These are phyloP conservation scores for Cathartes aura DNA, from an alignment of 2,113 vertebrate species.

Conservation along the genomic window DNA sequence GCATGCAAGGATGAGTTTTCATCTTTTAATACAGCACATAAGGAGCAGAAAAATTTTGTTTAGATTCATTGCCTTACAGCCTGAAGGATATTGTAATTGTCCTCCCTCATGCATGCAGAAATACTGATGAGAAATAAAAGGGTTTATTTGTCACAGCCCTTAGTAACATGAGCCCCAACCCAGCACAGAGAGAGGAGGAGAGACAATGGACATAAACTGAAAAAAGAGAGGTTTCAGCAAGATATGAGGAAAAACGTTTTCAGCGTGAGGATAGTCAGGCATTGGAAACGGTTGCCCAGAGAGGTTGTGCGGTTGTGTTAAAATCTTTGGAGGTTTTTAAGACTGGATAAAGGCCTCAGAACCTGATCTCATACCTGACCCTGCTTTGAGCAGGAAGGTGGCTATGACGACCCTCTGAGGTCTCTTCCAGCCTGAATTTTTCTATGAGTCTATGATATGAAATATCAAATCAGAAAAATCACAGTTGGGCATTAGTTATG, in stretches of 20 bases:
- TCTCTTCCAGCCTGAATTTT: neutral
- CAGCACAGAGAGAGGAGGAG: neutral
- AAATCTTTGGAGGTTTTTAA: neutral
- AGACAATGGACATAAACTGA: neutral
- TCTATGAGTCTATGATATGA: neutral
- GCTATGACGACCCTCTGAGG: neutral
- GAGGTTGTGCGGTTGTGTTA: neutral
- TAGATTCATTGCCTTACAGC: neutral
- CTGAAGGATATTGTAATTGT: constrained; percentile 1
- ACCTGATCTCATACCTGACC: neutral
- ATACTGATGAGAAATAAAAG: neutral
- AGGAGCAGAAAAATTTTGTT: neutral
- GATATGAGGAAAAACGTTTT: neutral
- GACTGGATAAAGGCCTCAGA: neutral
- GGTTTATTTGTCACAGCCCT: neutral
- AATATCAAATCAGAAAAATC: constrained; percentile 3
- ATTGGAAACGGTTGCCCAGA: neutral
- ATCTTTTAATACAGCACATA: constrained; percentile 6
- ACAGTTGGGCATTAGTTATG: neutral
- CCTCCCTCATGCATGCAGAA: neutral
- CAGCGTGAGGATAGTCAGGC: neutral
- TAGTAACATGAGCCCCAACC: neutral
- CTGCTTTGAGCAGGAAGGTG: neutral
- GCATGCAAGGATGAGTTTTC: neutral
- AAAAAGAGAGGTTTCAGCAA: neutral